Evolutionary conservation across 2,113 vertebrate species (phyloP), one percentile per base, ranked within the genome.

Genomic region (Solea solea): DNA sequence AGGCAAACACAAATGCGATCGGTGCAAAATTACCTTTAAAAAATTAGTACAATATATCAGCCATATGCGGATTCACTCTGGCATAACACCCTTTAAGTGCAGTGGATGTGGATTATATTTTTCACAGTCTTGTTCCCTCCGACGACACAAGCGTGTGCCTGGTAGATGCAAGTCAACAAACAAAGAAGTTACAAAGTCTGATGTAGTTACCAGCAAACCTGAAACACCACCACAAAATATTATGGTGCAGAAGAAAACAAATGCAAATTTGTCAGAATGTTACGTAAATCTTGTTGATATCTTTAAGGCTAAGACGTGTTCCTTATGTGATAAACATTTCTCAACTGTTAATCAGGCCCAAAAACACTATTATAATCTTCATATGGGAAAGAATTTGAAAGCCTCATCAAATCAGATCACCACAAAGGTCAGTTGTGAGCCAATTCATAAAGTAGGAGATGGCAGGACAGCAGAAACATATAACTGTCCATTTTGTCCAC

Each of bases 401-500:
- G 16, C 63, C 46, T 55, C 40, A 12, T 79, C 79, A 59, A 86
- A 57, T 45, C 65, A 54, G 41, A 51, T 7, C 50, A n/a, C 66
- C 27, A 76, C 78, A 76, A 88, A 85, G 79, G 51, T 71, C 11
- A 61, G 42, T 66, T 50, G 40, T 69, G 78, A 78, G 16, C 80
- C 80, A 72, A 82, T 52, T 61, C 42, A 58, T 58, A 46, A 61
- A 28, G 53, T 42, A 58, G 42, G 46, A 7, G 49, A 44, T 40
- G 40, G 21, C 21, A 21, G 67, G 3, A 34, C 1, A 0, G 7
- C 0, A 14, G 56, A 14, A 8, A 88, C 78, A 72, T 90, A 78
- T 63, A 84, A 92, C 77, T 95, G 94, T 53, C 91, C 90, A 27
- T 69, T 93, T 42, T 95, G 94, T 79, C 83, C 89, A 64, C 74